Conservation (phyloP, 2,113 vertebrate species). For the Ceyx melanurus region DNA sequence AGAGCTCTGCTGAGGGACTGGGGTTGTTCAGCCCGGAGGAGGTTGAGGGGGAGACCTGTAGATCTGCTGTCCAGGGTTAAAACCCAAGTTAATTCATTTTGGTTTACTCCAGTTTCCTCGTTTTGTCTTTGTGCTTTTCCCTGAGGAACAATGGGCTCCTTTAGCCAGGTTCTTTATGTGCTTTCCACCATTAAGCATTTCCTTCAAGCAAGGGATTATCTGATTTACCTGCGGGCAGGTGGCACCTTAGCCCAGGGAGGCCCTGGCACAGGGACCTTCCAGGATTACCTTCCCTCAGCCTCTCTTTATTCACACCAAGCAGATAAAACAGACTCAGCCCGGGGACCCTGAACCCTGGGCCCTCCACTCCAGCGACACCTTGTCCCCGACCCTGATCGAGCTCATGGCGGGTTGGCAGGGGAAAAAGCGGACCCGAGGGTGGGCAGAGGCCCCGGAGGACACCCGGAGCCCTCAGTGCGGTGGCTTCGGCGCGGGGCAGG, state of each 20-base stretch:
- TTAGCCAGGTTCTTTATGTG: rapidly evolving
- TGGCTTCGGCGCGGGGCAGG: no score
- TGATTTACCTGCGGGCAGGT: no score
- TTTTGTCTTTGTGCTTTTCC: not conserved
- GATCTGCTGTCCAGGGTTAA: not conserved
- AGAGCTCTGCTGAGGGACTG: no score
- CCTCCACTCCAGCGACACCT: rapidly evolving
- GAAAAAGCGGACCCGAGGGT: no score
- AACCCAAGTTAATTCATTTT: no score
- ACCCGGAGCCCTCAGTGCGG: not conserved
- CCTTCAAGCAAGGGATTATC: not conserved
- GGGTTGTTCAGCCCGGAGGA: no score
- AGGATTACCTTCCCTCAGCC: rapidly evolving
- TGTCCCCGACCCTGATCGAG: rapidly evolving
- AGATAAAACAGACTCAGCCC: not conserved
- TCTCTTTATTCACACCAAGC: rapidly evolving
- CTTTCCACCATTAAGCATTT: not conserved
- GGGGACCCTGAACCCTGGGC: no score
- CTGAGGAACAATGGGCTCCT: rapidly evolving
- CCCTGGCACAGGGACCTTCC: rapidly evolving
- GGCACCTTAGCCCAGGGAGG: no score
- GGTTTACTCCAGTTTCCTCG: not conserved
- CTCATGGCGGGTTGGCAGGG: rapidly evolving
- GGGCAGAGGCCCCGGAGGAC: not conserved
- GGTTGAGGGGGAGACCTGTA: no score